These are phyloP conservation scores for Phrynocephalus vlangalii DNA, from an alignment of 2,797 vertebrate genomes.

Conservation along the genomic window DNA sequence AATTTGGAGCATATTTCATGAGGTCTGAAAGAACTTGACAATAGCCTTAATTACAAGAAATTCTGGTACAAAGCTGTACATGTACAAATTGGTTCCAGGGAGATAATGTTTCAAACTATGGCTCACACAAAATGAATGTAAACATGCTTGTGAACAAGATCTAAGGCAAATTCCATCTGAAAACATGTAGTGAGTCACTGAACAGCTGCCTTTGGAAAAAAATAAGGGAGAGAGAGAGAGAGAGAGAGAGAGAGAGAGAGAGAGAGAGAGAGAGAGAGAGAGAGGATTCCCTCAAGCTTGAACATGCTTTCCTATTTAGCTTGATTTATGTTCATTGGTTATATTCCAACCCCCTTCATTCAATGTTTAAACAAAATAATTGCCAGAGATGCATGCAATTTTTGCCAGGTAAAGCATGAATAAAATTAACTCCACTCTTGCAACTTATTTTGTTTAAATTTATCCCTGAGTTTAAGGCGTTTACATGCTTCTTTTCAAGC, in stretches of 20 bases:
- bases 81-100: conserved; percentile 25
- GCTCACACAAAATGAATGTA: neutral
- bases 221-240: too few relatives aligned
- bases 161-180: neutral
- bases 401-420: conserved; percentile 11
- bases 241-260: too few relatives aligned
- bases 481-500: neutral
- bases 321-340: conserved; percentile 8
- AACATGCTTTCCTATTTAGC: fast-evolving
- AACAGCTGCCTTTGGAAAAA: conserved; percentile 15
- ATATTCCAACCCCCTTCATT: neutral
- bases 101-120: conserved; percentile 3
- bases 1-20: neutral
- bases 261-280: neutral
- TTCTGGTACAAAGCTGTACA: conserved; percentile 31
- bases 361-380: neutral
- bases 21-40: neutral
- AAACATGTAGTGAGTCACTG: neutral
- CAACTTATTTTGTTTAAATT: neutral
- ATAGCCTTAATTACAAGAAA: conserved; percentile 32
- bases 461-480: neutral
- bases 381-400: neutral
- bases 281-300: conserved; percentile 6
- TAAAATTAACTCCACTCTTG: neutral
- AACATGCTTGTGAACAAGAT: conserved; percentile 30